Evolutionary conservation across 2,888 invertebrate genomes (phyloP).

Genomic region (Dynastes maya): DNA sequence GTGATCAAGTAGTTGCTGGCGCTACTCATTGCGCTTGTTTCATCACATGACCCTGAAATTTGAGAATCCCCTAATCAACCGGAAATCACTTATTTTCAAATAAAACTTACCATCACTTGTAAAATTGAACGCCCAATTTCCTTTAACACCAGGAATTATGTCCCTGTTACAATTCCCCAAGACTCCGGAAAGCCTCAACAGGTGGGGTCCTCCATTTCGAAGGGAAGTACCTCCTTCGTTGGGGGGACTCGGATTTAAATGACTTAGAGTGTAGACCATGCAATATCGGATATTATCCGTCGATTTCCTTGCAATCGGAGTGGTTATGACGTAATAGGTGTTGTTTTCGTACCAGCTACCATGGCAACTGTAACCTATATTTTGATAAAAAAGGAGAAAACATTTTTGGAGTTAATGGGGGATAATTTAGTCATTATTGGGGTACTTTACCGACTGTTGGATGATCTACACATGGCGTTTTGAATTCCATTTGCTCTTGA

Average conservation of each 20-base stretch:
- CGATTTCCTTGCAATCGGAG: conserved; percentile 72
- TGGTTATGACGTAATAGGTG: conserved; percentile 80
- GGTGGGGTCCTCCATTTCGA: conserved; percentile 62
- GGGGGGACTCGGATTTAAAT: conserved; percentile 54
- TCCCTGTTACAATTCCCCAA: conserved; percentile 75
- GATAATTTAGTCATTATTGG: conserved; percentile 55
- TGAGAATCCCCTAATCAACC: too few species aligned
- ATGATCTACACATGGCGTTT: conserved; percentile 72
- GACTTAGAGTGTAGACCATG: conserved; percentile 74
- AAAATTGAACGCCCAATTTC: conserved; percentile 79
- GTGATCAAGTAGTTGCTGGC: conserved; percentile 47
- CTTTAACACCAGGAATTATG: conserved; percentile 72
- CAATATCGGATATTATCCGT: conserved; percentile 75
- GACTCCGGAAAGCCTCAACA: conserved; percentile 72
- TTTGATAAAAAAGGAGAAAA: background rate
- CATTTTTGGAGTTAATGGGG: background rate
- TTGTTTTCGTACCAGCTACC: conserved; percentile 81
- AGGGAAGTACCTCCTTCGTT: conserved; percentile 61
- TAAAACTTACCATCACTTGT: conserved; percentile 76
- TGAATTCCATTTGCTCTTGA: conserved; percentile 76
- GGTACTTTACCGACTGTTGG: conserved; percentile 70
- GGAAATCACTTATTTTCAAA: too few species aligned
- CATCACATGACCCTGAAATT: conserved; percentile 55
- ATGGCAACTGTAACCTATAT: conserved; percentile 80
- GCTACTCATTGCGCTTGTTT: conserved; percentile 40